Base-by-base conservation (phyloP, 2,113 vertebrate genomes). In the Coreoperca whiteheadi region DNA sequence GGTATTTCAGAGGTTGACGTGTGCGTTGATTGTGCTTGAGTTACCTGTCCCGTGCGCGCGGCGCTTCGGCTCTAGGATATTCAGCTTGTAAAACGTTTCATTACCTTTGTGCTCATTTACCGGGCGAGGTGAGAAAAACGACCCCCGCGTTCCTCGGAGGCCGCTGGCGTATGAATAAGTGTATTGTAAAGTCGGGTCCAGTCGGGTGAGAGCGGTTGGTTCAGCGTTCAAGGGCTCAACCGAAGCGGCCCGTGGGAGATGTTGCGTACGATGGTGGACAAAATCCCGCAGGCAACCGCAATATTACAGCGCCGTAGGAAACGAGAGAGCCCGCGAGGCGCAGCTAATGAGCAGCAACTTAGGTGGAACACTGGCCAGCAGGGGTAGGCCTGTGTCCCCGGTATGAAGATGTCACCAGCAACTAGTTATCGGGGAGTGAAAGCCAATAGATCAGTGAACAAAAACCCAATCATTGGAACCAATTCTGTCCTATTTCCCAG, bases 1-100 rank as follows among this genome's bases (percentile, higher is more conserved):
- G 90, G 95, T 95, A 82, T 0, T 30, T 12, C 2, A 14, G 56
- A 43, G 18, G 12, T 34, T 23, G 15, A 46, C 7, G 7, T 9
- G n/a, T 18, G 11, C 54, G 5, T n/a, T 1, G 6, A 20, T 21
- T 54, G 16, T 15, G n/a, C 1, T 48, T n/a, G 1, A 6, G 16
- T 7, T 53, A 8, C 39, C 1, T 1, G 37, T n/a, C n/a, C n/a
- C 21, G 37, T 25, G 65, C 66, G 66, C 43, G 21, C 8, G 6
- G 21, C 46, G 28, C 25, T 48, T 68, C 12, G 51, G 34, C 48
- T 37, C 6, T 12, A 15, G 68, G 0, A 11, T 6, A 2, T 8
- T 1, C n/a, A 12, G 3, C 21, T 28, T 51, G 11, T 57, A 11
- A n/a, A n/a, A 54, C n/a, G n/a, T 4, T n/a, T 23, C 0, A 8